phyloP scores from a whole-genome alignment of 2,113 vertebrate genomes.

The Bolborhynchus lineola region DNA sequence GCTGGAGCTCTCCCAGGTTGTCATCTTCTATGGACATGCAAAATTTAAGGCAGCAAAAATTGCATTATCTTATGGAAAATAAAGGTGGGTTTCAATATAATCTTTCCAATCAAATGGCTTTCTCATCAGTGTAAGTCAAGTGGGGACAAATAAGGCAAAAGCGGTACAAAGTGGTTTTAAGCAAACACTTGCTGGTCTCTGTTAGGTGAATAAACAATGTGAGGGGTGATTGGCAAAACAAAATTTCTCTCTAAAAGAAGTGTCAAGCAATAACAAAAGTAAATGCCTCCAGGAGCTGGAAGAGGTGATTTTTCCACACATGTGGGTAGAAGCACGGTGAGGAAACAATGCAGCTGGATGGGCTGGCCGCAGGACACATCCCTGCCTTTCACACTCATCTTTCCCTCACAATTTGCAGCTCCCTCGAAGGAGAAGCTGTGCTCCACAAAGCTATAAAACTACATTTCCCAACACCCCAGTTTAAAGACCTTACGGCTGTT shows the following conservation, averaged over 20 bases:
- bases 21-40: rapidly evolving
- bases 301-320: rapidly evolving
- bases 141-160: background rate
- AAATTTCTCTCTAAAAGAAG: background rate
- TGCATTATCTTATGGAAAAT: rapidly evolving
- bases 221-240: rapidly evolving
- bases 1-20: background rate
- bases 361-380: background rate
- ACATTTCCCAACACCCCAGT: background rate
- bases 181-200: rapidly evolving
- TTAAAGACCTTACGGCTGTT: rapidly evolving
- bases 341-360: rapidly evolving
- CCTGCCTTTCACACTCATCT: background rate
- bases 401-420: background rate
- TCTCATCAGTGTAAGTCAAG: background rate
- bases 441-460: background rate
- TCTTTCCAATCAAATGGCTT: background rate
- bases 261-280: background rate
- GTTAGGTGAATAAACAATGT: rapidly evolving
- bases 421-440: background rate
- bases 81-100: background rate
- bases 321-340: rapidly evolving
- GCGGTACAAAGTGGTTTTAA: background rate
- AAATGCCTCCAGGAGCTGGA: rapidly evolving
- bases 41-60: background rate